These are phyloP conservation scores for Amblyopsis rosae DNA, from an alignment of 2,113 vertebrate genomes.

Conservation along the genomic window DNA sequence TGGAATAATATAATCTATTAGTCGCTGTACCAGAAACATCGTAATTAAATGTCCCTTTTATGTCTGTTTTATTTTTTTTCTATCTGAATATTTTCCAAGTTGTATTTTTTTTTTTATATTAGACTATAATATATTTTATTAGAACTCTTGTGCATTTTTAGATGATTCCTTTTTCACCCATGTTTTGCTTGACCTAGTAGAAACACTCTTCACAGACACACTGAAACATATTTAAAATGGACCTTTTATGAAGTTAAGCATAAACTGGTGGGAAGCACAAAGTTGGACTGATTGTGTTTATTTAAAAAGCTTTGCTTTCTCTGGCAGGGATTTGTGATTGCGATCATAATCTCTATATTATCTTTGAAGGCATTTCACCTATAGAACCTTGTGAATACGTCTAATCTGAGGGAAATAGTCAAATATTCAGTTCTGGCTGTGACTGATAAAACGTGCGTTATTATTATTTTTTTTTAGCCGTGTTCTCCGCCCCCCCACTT, in stretches of 20 bases:
- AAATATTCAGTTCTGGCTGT: constrained; percentile 63
- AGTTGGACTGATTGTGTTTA: constrained; percentile 59
- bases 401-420: constrained; percentile 59
- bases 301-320: constrained; percentile 52
- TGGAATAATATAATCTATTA: constrained; percentile 43
- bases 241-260: constrained; percentile 47
- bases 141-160: constrained; percentile 1
- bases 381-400: constrained; percentile 66
- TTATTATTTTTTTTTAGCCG: constrained; percentile 16
- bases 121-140: neutral
- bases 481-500: constrained; percentile 38
- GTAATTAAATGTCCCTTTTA: constrained; percentile 10
- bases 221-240: constrained; percentile 45
- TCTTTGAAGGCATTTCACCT: constrained; percentile 69
- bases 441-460: constrained; percentile 63
- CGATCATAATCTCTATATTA: constrained; percentile 68
- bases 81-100: constrained; percentile 6
- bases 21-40: constrained; percentile 12
- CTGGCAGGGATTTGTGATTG: constrained; percentile 54
- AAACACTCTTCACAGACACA: constrained; percentile 13
- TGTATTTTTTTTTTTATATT: neutral
- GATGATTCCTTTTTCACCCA: neutral
- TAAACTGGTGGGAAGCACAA: constrained; percentile 49
- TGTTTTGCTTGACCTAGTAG: constrained; percentile 33
- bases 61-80: neutral